These are phyloP conservation scores for Tenthredo mesomela DNA, from an alignment of 2,888 invertebrate genomes.

Conservation along the genomic window DNA sequence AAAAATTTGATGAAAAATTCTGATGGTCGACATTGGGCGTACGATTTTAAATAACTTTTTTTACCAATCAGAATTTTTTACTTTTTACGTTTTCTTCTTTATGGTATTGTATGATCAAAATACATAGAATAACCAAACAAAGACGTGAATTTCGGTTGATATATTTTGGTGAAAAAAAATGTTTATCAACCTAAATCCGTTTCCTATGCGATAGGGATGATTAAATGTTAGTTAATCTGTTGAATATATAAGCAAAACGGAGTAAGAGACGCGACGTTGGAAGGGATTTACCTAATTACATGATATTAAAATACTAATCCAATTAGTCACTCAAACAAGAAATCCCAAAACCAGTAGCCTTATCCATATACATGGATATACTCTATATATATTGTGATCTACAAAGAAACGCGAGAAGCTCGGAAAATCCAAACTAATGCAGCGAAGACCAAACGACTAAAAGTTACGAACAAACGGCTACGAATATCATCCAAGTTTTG, in stretches of 20 bases:
- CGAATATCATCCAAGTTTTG: background rate
- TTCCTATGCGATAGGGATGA: background rate
- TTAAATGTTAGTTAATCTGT: constrained; percentile 26
- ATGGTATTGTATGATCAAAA: background rate
- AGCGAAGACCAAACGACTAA: background rate
- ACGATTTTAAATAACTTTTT: background rate
- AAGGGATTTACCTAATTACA: background rate
- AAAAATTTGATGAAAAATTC: background rate
- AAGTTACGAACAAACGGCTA: background rate
- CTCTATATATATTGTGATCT: background rate
- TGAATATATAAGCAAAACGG: background rate
- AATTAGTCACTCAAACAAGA: background rate
- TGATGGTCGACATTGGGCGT: background rate
- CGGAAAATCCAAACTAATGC: background rate
- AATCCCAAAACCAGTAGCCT: background rate
- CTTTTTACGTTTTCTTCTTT: background rate
- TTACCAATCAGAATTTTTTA: background rate
- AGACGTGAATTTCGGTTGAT: background rate
- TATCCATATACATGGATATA: background rate
- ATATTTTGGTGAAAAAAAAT: background rate
- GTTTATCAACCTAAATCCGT: background rate
- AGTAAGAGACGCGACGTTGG: background rate
- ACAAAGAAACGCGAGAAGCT: background rate
- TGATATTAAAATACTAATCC: constrained; percentile 28
- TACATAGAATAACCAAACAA: background rate